Evolutionary conservation across 2,888 invertebrate species (phyloP).

Genomic region (Penaeus monodon): DNA sequence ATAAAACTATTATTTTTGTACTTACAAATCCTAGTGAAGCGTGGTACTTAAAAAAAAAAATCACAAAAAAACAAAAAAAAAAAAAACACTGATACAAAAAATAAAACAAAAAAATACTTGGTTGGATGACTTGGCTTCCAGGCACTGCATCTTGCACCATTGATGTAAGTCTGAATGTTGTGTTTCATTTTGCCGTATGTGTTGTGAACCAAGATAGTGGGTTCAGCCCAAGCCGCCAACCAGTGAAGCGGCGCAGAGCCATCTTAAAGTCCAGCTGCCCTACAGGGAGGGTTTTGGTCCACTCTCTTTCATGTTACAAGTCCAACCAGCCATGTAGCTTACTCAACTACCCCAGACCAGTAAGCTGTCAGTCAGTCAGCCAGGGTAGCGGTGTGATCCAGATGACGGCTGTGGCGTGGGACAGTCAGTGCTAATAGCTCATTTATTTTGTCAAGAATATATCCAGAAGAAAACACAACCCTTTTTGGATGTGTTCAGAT

Average conservation of each 20-base stretch:
- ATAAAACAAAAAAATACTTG: constrained; percentile 14
- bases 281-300: constrained; percentile 41
- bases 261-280: constrained; percentile 38
- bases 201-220: constrained; percentile 54
- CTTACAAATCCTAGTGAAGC: constrained; percentile 56
- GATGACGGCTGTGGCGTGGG: constrained; percentile 36
- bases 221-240: constrained; percentile 43
- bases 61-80: constrained; percentile 19
- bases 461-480: constrained; percentile 32
- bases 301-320: constrained; percentile 40
- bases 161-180: constrained; percentile 50
- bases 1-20: constrained; percentile 51
- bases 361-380: constrained; percentile 21
- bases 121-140: constrained; percentile 32
- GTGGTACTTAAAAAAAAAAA: constrained; percentile 45
- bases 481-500: constrained; percentile 37
- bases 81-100: neutral
- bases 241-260: constrained; percentile 34
- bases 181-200: constrained; percentile 50
- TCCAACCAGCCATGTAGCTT: constrained; percentile 33
- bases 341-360: constrained; percentile 35
- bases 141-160: constrained; percentile 48
- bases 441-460: constrained; percentile 26
- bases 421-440: constrained; percentile 41
- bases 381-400: constrained; percentile 38